Evolutionary conservation across 2,797 vertebrate species (phyloP), one percentile per base, ranked within the genome.

Genomic region (Silurus aristotelis): DNA sequence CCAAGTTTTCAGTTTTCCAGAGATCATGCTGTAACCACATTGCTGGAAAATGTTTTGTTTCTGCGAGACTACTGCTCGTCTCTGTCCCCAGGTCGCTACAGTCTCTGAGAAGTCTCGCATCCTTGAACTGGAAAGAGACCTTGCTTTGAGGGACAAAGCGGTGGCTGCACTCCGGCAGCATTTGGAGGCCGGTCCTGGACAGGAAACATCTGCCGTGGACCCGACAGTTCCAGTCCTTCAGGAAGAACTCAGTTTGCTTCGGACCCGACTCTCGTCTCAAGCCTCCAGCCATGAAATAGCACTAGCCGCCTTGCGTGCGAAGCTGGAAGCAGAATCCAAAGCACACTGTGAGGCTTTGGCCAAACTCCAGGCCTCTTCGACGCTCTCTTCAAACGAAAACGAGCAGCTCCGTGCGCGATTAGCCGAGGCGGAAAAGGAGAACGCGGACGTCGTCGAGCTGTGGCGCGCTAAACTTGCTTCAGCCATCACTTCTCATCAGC

Each of bases 21-120:
- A 63, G 55, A 38, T 79, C 20, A 20, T 12, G 15, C 20, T 6
- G 22, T 63, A n/a, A 79, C 13, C 58, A 9, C 46, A 7, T 13
- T 43, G 0, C 38, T 75, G 46, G 10, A 56, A 70, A 78, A 27
- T 43, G 38, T 22, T 63, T 0, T 71, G 52, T 56, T n/a, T 52
- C 79, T 90, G 87, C 92, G 87, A 94, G 87, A 86, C 1, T 5
- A 15, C 67, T 83, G 88, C 70, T 84, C 92, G 86, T 93, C 56
- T 90, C 48, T 87, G 90, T 90, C 91, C 89, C 1, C 90, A 99
- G 98, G 98, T 99, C 91, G 98, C 97, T 70, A 99, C 98, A 0
- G 98, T 99, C 12, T 99, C 98, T 0, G 98, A 99, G 89, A 97
- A 96, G 89, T 99, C 98, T 63, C 97, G 96, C 48, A 99, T 99